Evolutionary conservation across 2,888 invertebrate species (phyloP), one percentile per base, ranked within the genome.

Genomic region (Julus scandinavius): DNA sequence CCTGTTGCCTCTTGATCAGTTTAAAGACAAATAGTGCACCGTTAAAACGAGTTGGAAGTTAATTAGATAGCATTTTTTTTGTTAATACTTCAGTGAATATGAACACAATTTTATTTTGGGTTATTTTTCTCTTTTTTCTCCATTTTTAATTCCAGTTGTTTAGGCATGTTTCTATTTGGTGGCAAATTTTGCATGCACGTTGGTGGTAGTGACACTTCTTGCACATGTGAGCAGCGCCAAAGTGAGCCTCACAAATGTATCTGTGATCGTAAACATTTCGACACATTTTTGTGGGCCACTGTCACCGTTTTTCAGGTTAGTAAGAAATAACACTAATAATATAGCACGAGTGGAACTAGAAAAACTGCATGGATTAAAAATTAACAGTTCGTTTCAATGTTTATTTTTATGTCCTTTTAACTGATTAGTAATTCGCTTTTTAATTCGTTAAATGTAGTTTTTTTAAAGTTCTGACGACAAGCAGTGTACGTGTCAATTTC

Each of bases 151-250:
- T 94, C 94, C 96, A 98, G 98, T 96, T 97, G 98, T 94, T 96
- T 98, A 95, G 98, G 98, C 94, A 98, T 98, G 98, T 97, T 97
- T 95, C 96, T 98, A 94, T 98, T 98, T 95, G 98, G 98, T 94
- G 98, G 98, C 96, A 98, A 98, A 96, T 98, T 98, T 97, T 98
- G 98, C 97, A 97, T 97, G 95, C 96, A 95, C 95, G 95, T 95
- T 94, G 97, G 97, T 94, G 96, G 96, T 90, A 92, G 92, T 87
- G 91, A 91, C 50, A 91, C 91, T 38, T 80, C 80, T 89, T 99
- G 99, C 94, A 96, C 96, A 93, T 98, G 98, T 95, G 94, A 96
- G 93, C 96, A 96, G 93, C 95, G 96, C 93, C 96, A 96, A 94
- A 96, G 96, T 93, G 90, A 90, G 85, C 54, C 63, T 20, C 41